Evolutionary conservation across 2,113 vertebrate genomes (phyloP), one percentile per base, ranked within the genome.

Genomic region (Clarias magur): DNA sequence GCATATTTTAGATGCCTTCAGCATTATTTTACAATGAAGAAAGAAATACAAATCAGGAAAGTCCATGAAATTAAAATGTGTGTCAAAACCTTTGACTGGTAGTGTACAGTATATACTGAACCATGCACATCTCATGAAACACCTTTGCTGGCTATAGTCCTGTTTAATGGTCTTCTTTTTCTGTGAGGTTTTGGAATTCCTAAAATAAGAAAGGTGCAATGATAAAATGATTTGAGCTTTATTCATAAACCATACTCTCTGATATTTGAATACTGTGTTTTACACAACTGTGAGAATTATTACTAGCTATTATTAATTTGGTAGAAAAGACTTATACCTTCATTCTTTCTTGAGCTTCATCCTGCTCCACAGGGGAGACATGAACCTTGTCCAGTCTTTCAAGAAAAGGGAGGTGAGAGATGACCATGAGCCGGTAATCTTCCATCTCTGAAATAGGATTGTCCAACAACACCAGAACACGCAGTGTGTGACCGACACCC

Each of bases 301-400:
- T 72, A 87, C 2, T 0, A 83, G 0, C 53, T 30, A 70, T 70
- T 54, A 34, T 11, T 30, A 11, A n/a, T 54, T 8, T 9, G 30
- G 63, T 4, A 17, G 11, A 13, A 80, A 57, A 80, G 8, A 27
- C 57, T 48, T 9, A 30, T 89, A 96, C 95, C 91, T 34, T 89
- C 80, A 92, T 91, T 54, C 82, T 92, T 56, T 94, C 91, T 0
- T 80, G 85, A 0, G 95, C 97, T 25, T 97, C 96, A 3, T n/a
- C 56, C 84, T 79, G 90, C 85, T 99, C 97, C 0, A 96, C 96
- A 0, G 93, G n/a, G 73, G 95, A 93, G 8, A 95, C 85, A 0
- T 87, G 84, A 0, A 95, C 96, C 91, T 99, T 99, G 93, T 99
- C 97, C 0, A 99, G 94, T 73, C 95, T 94, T 30, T 97, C 94